Percentiles rank a stretch among this genome's conserved stretches.
These are phyloP conservation scores for Diadumene lineata DNA, from an alignment of 92 coral and sea anemone genomes.

Conservation along the genomic window DNA sequence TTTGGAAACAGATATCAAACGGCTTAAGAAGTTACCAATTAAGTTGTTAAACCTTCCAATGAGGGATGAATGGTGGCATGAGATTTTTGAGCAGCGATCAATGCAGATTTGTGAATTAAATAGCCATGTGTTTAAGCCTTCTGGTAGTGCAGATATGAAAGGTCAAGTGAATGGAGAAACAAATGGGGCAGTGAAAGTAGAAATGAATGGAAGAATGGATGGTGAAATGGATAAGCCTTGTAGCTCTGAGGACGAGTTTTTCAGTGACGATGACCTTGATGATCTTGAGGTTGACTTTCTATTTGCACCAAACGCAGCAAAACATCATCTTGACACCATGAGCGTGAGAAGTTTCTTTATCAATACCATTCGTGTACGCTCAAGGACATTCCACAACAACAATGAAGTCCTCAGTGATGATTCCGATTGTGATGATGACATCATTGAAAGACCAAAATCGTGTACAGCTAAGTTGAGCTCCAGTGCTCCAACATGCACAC, in stretches of 20 bases:
- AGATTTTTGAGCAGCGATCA: conserved; percentile 82
- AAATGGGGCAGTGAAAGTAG: neutral
- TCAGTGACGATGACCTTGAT: conserved; percentile 63
- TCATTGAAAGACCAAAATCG: neutral
- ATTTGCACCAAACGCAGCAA: neutral
- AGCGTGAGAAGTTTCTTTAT: conserved; percentile 70
- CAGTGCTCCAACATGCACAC: conserved; percentile 76
- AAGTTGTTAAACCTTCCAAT: conserved; percentile 79
- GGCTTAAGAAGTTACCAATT: conserved; percentile 79
- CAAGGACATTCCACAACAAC: conserved; percentile 45
- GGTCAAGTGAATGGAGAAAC: conserved; percentile 25
- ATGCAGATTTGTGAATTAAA: conserved; percentile 29
- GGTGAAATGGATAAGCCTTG: conserved; percentile 1
- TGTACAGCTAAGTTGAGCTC: conserved; percentile 32
- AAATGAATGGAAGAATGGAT: conserved; percentile 1
- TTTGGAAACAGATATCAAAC: conserved; percentile 54
- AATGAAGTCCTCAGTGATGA: conserved; percentile 7
- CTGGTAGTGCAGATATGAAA: conserved; percentile 3
- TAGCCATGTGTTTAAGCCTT: conserved; percentile 16
- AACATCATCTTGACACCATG: conserved; percentile 37
- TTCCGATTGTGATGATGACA: conserved; percentile 18
- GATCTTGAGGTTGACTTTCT: conserved; percentile 56
- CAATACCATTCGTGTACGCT: conserved; percentile 63
- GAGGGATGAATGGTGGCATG: conserved; percentile 99
- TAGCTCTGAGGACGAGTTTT: conserved; percentile 23